Percentiles rank a stretch among this genome's conserved stretches.
These are phyloP conservation scores for Agapornis canus DNA, from an alignment of 2,797 vertebrate species.

Conservation along the genomic window DNA sequence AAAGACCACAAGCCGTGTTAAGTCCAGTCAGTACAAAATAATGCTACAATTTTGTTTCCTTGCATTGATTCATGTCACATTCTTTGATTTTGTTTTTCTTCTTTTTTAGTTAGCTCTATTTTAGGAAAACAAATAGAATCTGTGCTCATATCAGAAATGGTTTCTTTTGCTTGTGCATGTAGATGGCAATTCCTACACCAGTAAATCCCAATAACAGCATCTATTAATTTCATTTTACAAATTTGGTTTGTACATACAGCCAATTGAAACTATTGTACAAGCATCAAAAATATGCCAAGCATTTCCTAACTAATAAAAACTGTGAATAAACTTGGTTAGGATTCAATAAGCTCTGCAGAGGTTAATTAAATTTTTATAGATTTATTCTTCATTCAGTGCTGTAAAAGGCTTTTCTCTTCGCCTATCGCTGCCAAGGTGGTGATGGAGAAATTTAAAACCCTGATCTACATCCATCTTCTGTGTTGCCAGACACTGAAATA, in stretches of 20 bases:
- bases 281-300: constrained; percentile 45
- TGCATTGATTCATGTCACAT: neutral
- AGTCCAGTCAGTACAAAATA: neutral
- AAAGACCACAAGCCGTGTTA: neutral
- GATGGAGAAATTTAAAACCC: constrained; percentile 63
- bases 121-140: neutral
- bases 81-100: neutral
- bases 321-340: constrained; percentile 61
- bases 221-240: neutral
- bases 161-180: neutral
- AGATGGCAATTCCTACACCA: neutral
- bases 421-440: constrained; percentile 39
- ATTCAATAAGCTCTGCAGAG: constrained; percentile 63
- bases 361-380: constrained; percentile 79
- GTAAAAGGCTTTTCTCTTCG: constrained; percentile 50
- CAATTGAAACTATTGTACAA: neutral
- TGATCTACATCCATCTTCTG: constrained; percentile 44
- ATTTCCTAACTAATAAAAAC: constrained; percentile 61
- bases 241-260: neutral
- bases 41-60: neutral
- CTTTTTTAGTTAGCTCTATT: neutral
- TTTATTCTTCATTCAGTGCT: constrained; percentile 65
- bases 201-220: neutral
- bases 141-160: neutral
- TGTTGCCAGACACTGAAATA: constrained; percentile 14